phyloP scores from a whole-genome alignment of 2,888 invertebrate genomes.

The Criorhina ranunculi region DNA sequence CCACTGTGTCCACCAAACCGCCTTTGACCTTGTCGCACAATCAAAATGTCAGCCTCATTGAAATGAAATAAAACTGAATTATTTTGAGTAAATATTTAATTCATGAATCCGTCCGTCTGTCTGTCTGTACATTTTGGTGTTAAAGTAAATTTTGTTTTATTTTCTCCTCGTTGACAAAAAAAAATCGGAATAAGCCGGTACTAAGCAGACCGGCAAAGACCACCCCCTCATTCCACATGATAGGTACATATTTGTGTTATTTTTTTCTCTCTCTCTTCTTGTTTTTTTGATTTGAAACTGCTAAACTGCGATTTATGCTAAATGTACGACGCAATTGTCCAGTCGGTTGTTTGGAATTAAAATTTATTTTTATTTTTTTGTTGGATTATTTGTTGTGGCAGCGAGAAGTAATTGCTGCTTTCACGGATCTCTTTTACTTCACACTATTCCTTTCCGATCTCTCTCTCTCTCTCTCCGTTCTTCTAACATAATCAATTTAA shows the following conservation, averaged over 20 bases:
- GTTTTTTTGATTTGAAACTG: conserved; percentile 22
- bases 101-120: conserved; percentile 53
- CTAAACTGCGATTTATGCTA: conserved; percentile 62
- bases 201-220: conserved; percentile 5
- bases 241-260: not conserved
- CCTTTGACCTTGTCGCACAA: conserved; percentile 66
- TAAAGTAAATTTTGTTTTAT: not conserved
- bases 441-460: not conserved
- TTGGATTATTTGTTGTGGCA: not conserved
- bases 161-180: conserved; percentile 11
- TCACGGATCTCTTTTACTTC: conserved; percentile 15
- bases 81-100: conserved; percentile 69
- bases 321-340: conserved; percentile 56
- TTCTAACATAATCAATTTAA: conserved; percentile 69
- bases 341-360: conserved; percentile 11
- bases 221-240: conserved; percentile 14
- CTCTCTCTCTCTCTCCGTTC: not conserved
- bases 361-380: conserved; percentile 6
- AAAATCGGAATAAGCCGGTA: not conserved
- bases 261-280: conserved; percentile 17
- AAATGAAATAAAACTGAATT: conserved; percentile 70
- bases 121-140: not conserved
- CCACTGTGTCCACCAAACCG: not conserved
- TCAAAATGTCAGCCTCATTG: conserved; percentile 70
- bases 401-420: conserved; percentile 3